A percentile compares a stretch with the other conserved stretches of the same genome.
phyloP scores from a whole-genome alignment of 2,888 invertebrate genomes.

The Lasioglossum calceatum region DNA sequence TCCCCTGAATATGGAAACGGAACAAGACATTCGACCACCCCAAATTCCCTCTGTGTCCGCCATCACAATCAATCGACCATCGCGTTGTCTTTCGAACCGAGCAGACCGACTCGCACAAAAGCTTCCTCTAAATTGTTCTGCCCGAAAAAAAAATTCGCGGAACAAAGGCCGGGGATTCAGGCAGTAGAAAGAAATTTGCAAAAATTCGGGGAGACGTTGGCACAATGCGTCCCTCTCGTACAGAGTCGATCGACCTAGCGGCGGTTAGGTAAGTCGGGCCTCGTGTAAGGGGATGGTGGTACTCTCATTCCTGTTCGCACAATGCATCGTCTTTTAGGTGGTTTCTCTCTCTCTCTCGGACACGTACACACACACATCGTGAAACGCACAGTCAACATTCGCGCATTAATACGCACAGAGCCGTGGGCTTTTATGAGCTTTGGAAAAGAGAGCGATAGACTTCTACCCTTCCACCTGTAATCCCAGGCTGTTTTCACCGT shows the following conservation, averaged over 20 bases:
- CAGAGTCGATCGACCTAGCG: slow-evolving; percentile 9
- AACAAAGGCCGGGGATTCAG: not conserved
- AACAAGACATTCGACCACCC: not conserved
- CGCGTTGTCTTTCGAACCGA: not conserved
- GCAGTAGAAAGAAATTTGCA: slow-evolving; percentile 12
- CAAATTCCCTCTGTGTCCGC: not conserved
- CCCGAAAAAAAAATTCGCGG: slow-evolving; percentile 6
- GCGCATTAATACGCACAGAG: slow-evolving; percentile 69
- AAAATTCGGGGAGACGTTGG: slow-evolving; percentile 11
- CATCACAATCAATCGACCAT: not conserved
- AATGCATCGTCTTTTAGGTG: slow-evolving; percentile 67
- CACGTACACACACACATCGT: not conserved
- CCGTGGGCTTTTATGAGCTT: slow-evolving; percentile 66
- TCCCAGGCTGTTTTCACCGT: slow-evolving; percentile 53
- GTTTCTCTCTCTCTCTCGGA: slow-evolving; percentile 11
- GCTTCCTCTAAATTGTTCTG: slow-evolving; percentile 3
- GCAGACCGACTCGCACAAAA: not conserved
- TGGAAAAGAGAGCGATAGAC: slow-evolving; percentile 68
- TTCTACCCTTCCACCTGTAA: slow-evolving; percentile 46
- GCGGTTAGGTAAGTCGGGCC: slow-evolving; percentile 45
- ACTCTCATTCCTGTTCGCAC: slow-evolving; percentile 61
- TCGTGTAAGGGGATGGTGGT: slow-evolving; percentile 42
- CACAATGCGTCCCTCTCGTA: slow-evolving; percentile 37
- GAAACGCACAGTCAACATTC: slow-evolving; percentile 55
- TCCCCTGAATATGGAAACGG: not conserved